Percentiles rank a stretch among this genome's conserved stretches.
These are phyloP conservation scores for Remorina albescens DNA, from an alignment of 2,797 vertebrate species.

Conservation along the genomic window DNA sequence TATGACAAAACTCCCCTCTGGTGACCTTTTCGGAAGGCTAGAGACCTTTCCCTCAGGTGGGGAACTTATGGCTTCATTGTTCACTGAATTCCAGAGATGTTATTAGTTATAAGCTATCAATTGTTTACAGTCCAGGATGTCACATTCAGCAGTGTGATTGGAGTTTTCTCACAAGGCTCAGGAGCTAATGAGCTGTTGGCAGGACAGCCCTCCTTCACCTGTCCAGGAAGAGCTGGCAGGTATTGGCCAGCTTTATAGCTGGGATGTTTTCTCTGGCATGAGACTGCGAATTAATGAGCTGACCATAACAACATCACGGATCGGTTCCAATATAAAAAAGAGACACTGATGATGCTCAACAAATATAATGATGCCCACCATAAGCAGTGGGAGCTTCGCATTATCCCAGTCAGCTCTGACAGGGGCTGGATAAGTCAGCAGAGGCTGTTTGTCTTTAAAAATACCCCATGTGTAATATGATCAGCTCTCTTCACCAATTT, in stretches of 20 bases:
- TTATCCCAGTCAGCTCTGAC: conserved; percentile 30
- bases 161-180: conserved; percentile 26
- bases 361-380: conserved; percentile 63
- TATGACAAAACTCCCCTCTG: neutral
- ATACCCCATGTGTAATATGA: neutral
- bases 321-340: conserved; percentile 19
- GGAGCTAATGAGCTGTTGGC: conserved; percentile 65
- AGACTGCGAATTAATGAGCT: conserved; percentile 67
- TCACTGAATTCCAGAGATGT: neutral
- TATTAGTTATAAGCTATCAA: neutral
- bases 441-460: neutral
- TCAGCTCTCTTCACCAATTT: neutral
- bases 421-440: conserved; percentile 16
- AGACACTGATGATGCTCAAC: conserved; percentile 57
- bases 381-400: conserved; percentile 40
- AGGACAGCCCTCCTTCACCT: conserved; percentile 29
- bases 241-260: conserved; percentile 74
- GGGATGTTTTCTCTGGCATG: conserved; percentile 63
- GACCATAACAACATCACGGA: conserved; percentile 54
- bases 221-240: conserved; percentile 52
- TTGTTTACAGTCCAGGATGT: conserved; percentile 25
- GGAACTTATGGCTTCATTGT: neutral
- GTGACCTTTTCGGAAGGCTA: neutral
- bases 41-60: neutral
- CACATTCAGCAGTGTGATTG: conserved; percentile 7